Conservation (phyloP, 2,797 vertebrate species). For the Staurois parvus region DNA sequence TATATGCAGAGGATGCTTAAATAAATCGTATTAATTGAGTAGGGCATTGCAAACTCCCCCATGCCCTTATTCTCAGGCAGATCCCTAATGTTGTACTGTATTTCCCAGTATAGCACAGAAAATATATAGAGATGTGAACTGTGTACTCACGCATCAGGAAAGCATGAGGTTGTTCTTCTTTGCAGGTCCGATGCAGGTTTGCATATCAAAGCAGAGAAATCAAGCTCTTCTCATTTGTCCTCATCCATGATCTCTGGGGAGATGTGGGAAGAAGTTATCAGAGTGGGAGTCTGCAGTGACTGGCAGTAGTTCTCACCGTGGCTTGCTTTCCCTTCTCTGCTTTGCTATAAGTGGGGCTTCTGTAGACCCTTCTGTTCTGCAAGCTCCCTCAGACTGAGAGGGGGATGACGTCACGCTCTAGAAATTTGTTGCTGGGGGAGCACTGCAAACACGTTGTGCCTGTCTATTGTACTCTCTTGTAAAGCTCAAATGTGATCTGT, state of each 20-base stretch:
- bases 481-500: constrained; percentile 63
- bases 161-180: constrained; percentile 65
- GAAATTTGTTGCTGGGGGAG: constrained; percentile 62
- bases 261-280: constrained; percentile 43
- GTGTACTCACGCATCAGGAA: constrained; percentile 73
- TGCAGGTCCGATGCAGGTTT: constrained; percentile 63
- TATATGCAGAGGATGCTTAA: constrained; percentile 1
- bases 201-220: constrained; percentile 61
- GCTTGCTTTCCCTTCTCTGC: constrained; percentile 53
- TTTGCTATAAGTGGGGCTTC: constrained; percentile 53
- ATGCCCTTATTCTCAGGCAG: neutral
- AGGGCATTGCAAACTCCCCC: constrained; percentile 7
- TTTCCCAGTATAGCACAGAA: constrained; percentile 4
- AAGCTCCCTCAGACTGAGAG: constrained; percentile 62
- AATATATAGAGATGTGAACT: constrained; percentile 42
- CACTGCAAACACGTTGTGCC: constrained; percentile 61
- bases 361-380: constrained; percentile 47
- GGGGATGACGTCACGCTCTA: constrained; percentile 70
- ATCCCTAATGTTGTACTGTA: constrained; percentile 6
- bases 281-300: constrained; percentile 61
- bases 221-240: constrained; percentile 28
- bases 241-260: constrained; percentile 25
- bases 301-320: constrained; percentile 31
- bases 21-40: neutral
- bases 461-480: constrained; percentile 56